Conservation (phyloP, 2,797 vertebrate genomes). For the Otolemur crassicaudatus region DNA sequence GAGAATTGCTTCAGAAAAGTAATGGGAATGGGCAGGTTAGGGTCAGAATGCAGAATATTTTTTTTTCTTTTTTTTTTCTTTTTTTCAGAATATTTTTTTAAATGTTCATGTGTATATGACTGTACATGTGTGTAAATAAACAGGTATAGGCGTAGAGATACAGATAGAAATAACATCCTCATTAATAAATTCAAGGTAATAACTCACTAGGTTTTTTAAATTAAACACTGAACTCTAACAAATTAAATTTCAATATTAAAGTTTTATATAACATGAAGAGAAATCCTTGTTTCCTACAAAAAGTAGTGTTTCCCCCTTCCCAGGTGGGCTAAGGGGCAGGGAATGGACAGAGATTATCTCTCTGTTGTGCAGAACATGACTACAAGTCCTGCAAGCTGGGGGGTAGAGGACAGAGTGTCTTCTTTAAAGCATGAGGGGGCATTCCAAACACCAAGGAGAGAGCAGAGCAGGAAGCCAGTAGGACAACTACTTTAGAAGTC, state of each 20-base stretch:
- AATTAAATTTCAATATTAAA: slow-evolving; percentile 23
- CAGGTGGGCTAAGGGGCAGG: no score
- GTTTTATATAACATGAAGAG: background rate
- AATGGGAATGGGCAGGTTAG: background rate
- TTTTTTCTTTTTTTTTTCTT: background rate
- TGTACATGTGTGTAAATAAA: background rate
- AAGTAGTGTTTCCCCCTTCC: background rate
- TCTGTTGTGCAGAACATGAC: background rate
- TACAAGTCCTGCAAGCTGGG: background rate
- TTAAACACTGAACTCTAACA: background rate
- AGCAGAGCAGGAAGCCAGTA: background rate
- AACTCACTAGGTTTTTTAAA: background rate
- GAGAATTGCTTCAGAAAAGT: background rate
- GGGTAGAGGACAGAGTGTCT: background rate
- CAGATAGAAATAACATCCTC: background rate
- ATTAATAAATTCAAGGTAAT: background rate
- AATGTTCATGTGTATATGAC: background rate
- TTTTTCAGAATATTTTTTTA: background rate
- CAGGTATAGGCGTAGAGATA: background rate
- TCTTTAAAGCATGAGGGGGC: background rate
- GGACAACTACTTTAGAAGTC: background rate
- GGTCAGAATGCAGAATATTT: background rate
- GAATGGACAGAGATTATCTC: background rate
- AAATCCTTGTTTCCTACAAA: slow-evolving; percentile 1
- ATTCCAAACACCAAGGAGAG: background rate